A percentile compares a stretch with the other conserved stretches of the same genome.
Evolutionary conservation across 2,888 invertebrate genomes (phyloP).

Genomic region (Xestia rhomboidea): DNA sequence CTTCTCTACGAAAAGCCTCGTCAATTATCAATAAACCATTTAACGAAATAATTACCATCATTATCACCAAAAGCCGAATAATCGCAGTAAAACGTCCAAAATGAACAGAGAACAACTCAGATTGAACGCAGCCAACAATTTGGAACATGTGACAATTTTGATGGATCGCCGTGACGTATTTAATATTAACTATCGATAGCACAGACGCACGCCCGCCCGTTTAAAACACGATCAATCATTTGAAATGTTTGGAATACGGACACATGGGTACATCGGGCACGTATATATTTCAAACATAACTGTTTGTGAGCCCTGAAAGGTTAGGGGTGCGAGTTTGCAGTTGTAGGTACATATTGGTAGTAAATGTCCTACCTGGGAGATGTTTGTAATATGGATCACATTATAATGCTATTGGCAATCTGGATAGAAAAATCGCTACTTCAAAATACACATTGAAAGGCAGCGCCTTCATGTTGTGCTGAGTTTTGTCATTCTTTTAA

Average conservation of each 20-base stretch:
- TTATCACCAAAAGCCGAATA: slow-evolving; percentile 13
- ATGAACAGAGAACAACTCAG: slow-evolving; percentile 46
- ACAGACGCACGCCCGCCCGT: slow-evolving; percentile 61
- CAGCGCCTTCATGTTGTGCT: neutral
- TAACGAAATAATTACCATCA: slow-evolving; percentile 6
- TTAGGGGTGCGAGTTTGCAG: slow-evolving; percentile 1
- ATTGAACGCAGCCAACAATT: slow-evolving; percentile 63
- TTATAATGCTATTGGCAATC: neutral
- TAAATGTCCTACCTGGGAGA: neutral
- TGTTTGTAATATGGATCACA: neutral
- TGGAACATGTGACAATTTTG: slow-evolving; percentile 71
- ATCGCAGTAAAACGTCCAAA: slow-evolving; percentile 28
- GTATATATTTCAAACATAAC: slow-evolving; percentile 15
- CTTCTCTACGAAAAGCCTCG: neutral
- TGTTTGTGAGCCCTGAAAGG: slow-evolving; percentile 26
- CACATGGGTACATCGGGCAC: slow-evolving; percentile 32
- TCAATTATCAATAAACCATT: neutral
- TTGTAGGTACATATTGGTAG: neutral
- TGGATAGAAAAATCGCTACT: neutral
- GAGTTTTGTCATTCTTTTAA: neutral
- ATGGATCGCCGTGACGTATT: slow-evolving; percentile 75
- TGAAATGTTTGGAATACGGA: slow-evolving; percentile 46
- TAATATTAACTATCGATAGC: slow-evolving; percentile 73
- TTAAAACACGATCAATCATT: slow-evolving; percentile 79
- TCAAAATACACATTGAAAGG: neutral